Percentiles rank a stretch among this genome's conserved stretches.
Evolutionary conservation across 2,888 invertebrate genomes (phyloP).

Genomic region (Ptychoptera contaminata): DNA sequence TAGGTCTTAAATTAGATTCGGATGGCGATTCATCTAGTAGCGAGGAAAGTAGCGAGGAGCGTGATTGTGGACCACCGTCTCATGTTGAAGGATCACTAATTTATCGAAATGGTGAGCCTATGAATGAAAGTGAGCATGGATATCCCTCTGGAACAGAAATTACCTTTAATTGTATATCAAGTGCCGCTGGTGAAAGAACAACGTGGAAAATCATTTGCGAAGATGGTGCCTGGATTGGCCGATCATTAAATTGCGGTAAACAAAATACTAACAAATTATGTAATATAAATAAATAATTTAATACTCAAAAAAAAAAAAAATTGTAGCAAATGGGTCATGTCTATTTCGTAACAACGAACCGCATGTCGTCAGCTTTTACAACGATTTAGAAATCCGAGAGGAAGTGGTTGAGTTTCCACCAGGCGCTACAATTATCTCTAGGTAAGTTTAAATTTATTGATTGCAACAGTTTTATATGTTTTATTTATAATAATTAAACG

Average conservation of each 20-base stretch:
- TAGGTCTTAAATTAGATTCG: neutral
- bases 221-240: slow-evolving; percentile 71
- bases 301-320: neutral
- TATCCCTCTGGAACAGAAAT: slow-evolving; percentile 73
- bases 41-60: slow-evolving; percentile 11
- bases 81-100: slow-evolving; percentile 65
- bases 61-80: slow-evolving; percentile 26
- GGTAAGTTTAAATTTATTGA: slow-evolving; percentile 27
- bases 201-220: slow-evolving; percentile 77
- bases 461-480: no score
- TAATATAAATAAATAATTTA: neutral
- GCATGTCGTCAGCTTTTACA: slow-evolving; percentile 65
- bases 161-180: slow-evolving; percentile 67
- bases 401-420: slow-evolving; percentile 63
- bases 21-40: neutral
- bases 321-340: slow-evolving; percentile 52
- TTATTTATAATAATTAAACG: no score
- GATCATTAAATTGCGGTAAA: slow-evolving; percentile 64
- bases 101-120: slow-evolving; percentile 51
- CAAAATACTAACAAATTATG: no score
- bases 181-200: slow-evolving; percentile 64
- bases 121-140: slow-evolving; percentile 47
- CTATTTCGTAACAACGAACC: slow-evolving; percentile 61
- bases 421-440: slow-evolving; percentile 49
- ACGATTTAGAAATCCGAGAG: slow-evolving; percentile 61